Conservation (phyloP, 1,140 invertebrate genomes). For the Drosophila kepulauana region DNA sequence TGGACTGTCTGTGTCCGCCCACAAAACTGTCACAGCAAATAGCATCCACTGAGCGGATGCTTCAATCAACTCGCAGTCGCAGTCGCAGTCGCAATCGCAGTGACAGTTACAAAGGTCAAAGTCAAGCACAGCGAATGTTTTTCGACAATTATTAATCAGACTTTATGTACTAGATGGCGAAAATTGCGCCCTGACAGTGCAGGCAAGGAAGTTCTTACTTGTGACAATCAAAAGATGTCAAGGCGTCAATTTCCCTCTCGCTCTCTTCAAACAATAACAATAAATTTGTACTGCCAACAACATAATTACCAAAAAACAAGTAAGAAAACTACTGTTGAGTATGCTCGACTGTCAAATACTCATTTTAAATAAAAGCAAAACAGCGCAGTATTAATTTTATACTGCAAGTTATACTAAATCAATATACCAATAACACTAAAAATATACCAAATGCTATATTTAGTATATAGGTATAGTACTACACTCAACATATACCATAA, state of each 20-base stretch:
- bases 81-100: neutral
- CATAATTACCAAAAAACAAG: slow-evolving; percentile 63
- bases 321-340: neutral
- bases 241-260: slow-evolving; percentile 15
- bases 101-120: slow-evolving; percentile 71
- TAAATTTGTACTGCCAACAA: slow-evolving; percentile 65
- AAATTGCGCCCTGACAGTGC: slow-evolving; percentile 6
- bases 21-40: slow-evolving; percentile 40
- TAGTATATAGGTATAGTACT: too few relatives aligned
- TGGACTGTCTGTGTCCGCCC: slow-evolving; percentile 26
- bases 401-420: too few relatives aligned
- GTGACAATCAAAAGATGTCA: slow-evolving; percentile 33
- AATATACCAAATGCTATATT: too few relatives aligned
- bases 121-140: slow-evolving; percentile 57
- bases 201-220: slow-evolving; percentile 64
- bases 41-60: slow-evolving; percentile 53
- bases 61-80: slow-evolving; percentile 52
- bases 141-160: slow-evolving; percentile 70
- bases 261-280: slow-evolving; percentile 30
- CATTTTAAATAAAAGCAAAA: too few relatives aligned
- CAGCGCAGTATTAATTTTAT: too few relatives aligned
- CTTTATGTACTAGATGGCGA: slow-evolving; percentile 11
- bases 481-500: too few relatives aligned
- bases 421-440: too few relatives aligned
- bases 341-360: too few relatives aligned